A percentile compares a stretch with the other conserved stretches of the same genome.
These are phyloP conservation scores for Triplophysa rosa DNA, from an alignment of 2,113 vertebrate species.

Conservation along the genomic window DNA sequence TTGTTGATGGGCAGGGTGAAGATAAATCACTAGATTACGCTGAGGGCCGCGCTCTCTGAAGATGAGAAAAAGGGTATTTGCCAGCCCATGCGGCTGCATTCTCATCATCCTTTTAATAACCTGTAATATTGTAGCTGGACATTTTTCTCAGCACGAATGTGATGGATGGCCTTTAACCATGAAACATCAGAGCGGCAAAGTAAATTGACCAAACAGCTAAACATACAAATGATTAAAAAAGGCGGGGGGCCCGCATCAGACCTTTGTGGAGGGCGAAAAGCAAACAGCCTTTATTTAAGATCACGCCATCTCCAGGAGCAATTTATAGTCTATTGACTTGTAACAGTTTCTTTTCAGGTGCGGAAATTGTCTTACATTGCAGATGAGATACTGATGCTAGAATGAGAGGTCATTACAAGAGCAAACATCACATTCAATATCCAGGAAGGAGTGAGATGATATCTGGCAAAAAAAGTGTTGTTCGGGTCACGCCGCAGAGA, in stretches of 20 bases:
- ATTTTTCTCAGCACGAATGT: slow-evolving; percentile 80
- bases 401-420: slow-evolving; percentile 70
- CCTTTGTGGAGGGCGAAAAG: slow-evolving; percentile 72
- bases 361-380: slow-evolving; percentile 97
- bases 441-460: slow-evolving; percentile 81
- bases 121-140: slow-evolving; percentile 83
- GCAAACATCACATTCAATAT: slow-evolving; percentile 84
- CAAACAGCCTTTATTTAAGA: slow-evolving; percentile 88
- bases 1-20: slow-evolving; percentile 79
- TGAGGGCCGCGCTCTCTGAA: slow-evolving; percentile 73
- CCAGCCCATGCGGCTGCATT: slow-evolving; percentile 72
- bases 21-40: slow-evolving; percentile 80
- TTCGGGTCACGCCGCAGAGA: slow-evolving; percentile 73
- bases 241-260: slow-evolving; percentile 71
- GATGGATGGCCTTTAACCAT: slow-evolving; percentile 86
- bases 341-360: slow-evolving; percentile 87
- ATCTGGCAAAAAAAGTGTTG: slow-evolving; percentile 77
- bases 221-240: slow-evolving; percentile 99
- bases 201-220: slow-evolving; percentile 91
- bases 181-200: slow-evolving; percentile 80
- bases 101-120: slow-evolving; percentile 88
- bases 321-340: slow-evolving; percentile 98
- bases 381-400: slow-evolving; percentile 94
- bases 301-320: slow-evolving; percentile 86
- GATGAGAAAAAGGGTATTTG: slow-evolving; percentile 78